Conservation (phyloP, 2,113 vertebrate genomes). For the Todiramphus chloris region DNA sequence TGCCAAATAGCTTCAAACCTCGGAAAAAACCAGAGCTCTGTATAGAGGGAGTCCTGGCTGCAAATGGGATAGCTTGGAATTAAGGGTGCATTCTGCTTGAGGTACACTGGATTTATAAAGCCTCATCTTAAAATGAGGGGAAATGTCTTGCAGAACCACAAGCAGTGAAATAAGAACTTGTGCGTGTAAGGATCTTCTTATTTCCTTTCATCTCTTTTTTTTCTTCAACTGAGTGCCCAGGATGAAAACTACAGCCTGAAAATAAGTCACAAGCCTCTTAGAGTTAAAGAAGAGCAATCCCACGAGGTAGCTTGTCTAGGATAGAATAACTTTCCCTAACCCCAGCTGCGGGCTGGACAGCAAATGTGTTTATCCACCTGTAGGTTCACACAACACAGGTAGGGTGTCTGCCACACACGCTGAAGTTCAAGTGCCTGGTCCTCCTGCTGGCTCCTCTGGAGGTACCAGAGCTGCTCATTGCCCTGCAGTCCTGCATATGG, state of each 20-base stretch:
- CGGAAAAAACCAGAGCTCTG: conserved; percentile 6
- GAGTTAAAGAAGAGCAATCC: background rate
- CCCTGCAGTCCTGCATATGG: fast-evolving
- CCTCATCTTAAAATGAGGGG: background rate
- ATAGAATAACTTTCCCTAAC: background rate
- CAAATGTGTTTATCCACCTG: fast-evolving
- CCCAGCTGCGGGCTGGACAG: background rate
- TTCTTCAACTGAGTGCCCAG: fast-evolving
- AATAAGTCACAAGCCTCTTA: background rate
- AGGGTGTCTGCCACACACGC: fast-evolving
- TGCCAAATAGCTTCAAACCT: conserved; percentile 21
- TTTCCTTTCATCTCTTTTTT: background rate
- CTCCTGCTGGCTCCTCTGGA: background rate
- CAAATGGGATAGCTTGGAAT: background rate
- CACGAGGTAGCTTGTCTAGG: background rate
- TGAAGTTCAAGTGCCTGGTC: background rate
- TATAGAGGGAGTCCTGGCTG: background rate
- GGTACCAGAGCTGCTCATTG: background rate
- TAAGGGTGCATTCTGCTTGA: background rate
- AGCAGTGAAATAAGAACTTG: background rate
- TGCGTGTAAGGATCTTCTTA: background rate
- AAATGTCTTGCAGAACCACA: background rate
- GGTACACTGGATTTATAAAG: background rate
- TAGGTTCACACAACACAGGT: background rate
- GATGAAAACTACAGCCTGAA: background rate